Evolutionary conservation across 1,140 invertebrate species (phyloP), one percentile per base, ranked within the genome.

Genomic region (Ooceraea biroi): DNA sequence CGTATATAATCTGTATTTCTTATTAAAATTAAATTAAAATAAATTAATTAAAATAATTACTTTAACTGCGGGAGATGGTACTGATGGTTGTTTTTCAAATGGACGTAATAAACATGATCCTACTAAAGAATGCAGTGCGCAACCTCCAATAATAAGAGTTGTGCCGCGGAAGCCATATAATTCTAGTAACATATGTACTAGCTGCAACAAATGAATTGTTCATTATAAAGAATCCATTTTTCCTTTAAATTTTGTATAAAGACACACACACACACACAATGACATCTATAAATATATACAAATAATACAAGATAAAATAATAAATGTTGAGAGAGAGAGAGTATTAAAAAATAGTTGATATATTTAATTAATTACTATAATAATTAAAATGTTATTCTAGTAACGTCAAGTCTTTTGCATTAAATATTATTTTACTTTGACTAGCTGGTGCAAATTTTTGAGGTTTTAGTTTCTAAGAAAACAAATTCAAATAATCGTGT

Each of bases 51-150:
- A 10, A 46, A 17, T 44, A 50, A 50, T 72, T 52, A 82, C 78
- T 52, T 74, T 17, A 0, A 61, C 5, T 41, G 36, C 36, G 7
- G 7, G 2, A 36, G 36, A 36, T 36, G 7, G 3, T 19, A 17
- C 7, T 7, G 27, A 14, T 5, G 5, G 3, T 19, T 0, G 69
- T 61, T 50, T 10, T 89, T 96, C 95, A 1, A 96, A 94, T 3
- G 96, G 96, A 92, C 97, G 96, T 60, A 97, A 91, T 19, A 97
- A 91, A 85, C 95, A 95, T 0, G 96, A 95, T 2, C 97, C 96
- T 0, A 96, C 94, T 2, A 96, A 93, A 0, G 96, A 95, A 89
- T 97, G 96, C 82, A 97, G 94, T 0, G 96, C 95, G 65, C 96
- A 92, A 3, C 94, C 96, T 3, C 96, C 96, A 63, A 97, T 89